phyloP scores from a whole-genome alignment of 2,888 invertebrate species.

The Nemoura dubitans region DNA sequence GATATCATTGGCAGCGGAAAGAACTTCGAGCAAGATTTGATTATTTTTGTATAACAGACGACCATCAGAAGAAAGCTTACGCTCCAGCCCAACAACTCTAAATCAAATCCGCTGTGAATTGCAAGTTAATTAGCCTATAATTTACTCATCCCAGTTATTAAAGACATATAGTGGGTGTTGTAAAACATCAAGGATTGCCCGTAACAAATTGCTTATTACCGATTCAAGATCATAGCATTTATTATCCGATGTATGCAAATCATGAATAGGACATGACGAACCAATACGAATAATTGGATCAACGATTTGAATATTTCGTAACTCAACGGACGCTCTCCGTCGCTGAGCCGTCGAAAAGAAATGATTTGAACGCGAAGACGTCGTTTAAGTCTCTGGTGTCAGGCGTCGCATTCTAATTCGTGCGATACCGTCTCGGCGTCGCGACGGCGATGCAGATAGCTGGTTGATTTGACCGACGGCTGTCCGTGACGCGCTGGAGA shows the following conservation, averaged over 20 bases:
- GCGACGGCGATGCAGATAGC: constrained; percentile 15
- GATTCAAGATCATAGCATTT: neutral
- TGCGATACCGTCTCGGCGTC: neutral
- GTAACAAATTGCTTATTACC: neutral
- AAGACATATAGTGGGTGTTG: neutral
- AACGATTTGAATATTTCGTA: neutral
- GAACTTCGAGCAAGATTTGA: no score
- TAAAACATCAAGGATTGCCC: neutral
- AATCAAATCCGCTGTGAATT: neutral
- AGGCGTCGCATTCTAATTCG: neutral
- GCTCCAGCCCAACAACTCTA: no score
- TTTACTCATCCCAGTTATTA: neutral
- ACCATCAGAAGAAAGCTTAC: no score
- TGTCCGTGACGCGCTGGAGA: neutral
- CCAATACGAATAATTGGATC: neutral
- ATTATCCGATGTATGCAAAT: neutral
- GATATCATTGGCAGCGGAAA: no score
- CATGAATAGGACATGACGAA: neutral
- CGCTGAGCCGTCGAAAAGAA: neutral
- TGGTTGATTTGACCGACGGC: neutral
- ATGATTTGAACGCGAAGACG: neutral
- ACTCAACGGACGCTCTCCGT: neutral
- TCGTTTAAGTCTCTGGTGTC: neutral
- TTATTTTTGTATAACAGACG: no score
- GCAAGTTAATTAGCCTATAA: neutral